Evolutionary conservation across 1,140 invertebrate species (phyloP), one percentile per base, ranked within the genome.

Genomic region (Plodia interpunctella): DNA sequence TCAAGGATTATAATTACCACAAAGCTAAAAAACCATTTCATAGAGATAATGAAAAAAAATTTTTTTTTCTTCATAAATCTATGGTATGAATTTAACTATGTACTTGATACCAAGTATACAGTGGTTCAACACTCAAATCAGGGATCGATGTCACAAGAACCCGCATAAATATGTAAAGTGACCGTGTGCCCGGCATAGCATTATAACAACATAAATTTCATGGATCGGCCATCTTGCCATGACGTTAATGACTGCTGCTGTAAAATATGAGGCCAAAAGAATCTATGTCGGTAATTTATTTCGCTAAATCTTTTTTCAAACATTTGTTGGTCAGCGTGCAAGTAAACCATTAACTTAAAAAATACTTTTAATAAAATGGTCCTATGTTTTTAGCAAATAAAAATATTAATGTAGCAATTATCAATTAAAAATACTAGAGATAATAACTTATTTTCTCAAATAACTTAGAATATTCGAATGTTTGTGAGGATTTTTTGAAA

Each of bases 181-280:
- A 44, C 38, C 38, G 38, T 44, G 38, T 44, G 38, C 38, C 15
- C 13, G 38, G 38, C 38, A 44, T 44, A 44, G 15, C 38, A 44
- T 44, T 44, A 44, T 44, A 44, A 44, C 38, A 44, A 44, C 38
- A 44, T 44, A 44, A 44, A 44, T 44, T 44, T 44, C 38, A 44
- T 44, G 15, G 15, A 44, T 44, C 38, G 38, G 38, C 38, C 38
- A 44, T 44, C 38, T 44, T 44, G 38, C 38, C n/a, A 17, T 44
- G 38, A 44, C 38, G 38, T 44, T 44, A 44, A 44, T 44, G 38
- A 44, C 38, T 6, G 13, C 38, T n/a, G 38, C 38, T 3, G 38
- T 44, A 44, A 44, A 44, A 44, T 44, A 44, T 44, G 38, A 10
- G 38, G 38, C 38, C 38, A 44, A 44, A 44, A 15, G 38, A 44